Evolutionary conservation across 1,140 invertebrate genomes (phyloP).

Genomic region (Laupala kohalensis): DNA sequence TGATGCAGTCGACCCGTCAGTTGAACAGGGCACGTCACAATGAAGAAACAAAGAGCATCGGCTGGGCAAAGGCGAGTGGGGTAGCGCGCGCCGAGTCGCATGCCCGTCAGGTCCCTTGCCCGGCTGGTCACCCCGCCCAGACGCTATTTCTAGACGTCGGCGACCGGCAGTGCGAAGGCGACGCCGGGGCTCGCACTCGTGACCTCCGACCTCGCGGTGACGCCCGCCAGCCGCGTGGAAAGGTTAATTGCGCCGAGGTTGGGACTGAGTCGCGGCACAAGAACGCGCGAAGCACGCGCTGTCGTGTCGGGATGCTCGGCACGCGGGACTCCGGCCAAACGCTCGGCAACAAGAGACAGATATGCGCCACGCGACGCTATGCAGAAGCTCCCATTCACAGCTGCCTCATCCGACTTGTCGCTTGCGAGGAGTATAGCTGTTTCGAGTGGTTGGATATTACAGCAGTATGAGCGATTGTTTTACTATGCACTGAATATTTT

Average conservation of each 20-base stretch:
- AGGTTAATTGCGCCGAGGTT: not conserved
- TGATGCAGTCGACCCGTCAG: no score
- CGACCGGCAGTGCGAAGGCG: no score
- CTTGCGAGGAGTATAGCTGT: no score
- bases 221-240: not conserved
- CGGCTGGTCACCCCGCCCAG: not conserved
- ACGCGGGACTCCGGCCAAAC: not conserved
- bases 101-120: not conserved
- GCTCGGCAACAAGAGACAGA: not conserved
- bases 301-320: no score
- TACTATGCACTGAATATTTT: no score
- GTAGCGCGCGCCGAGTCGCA: no score
- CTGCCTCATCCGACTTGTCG: not conserved
- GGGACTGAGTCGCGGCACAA: not conserved
- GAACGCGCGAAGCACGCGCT: not conserved
- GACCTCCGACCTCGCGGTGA: not conserved
- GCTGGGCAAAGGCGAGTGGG: no score
- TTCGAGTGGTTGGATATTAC: no score
- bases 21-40: no score
- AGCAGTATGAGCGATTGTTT: no score
- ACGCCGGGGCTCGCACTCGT: not conserved
- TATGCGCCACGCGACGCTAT: not conserved
- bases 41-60: no score
- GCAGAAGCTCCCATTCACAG: not conserved
- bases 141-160: not conserved